Evolutionary conservation across 64 coral and sea anemone genomes (phyloP), one percentile per base, ranked within the genome.

Genomic region (Stichodactyla helianthus): DNA sequence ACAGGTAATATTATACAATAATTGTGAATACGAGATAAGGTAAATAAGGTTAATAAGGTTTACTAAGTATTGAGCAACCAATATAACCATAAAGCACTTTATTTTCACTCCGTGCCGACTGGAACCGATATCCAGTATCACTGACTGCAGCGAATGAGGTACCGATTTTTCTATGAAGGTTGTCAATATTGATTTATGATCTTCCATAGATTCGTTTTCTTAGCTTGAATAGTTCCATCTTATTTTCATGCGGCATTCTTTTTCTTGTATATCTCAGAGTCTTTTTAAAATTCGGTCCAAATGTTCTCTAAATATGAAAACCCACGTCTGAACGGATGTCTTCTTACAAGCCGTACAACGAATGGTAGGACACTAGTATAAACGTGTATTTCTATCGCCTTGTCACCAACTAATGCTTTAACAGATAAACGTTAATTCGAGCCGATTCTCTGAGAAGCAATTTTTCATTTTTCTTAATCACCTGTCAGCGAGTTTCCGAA

Each of bases 381-480:
- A 9, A 12, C 12, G 27, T 10, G 11, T 74, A 7, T 68, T 68
- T 20, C 19, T 4, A 0, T 23, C 62, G 20, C 19, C 63, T 68
- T 68, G 25, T 31, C 68, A 74, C 10, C 25, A 74, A 13, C 68
- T 74, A 74, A 74, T 74, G 68, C 23, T 23, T 74, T 74, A 74
- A 53, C 52, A 81, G 50, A 51, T 81, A 81, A 20, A 81, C 18
- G 18, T 81, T 54, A 52, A 53, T 81, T 51, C 78, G 31, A 81
- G 78, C 53, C 16, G 12, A 17, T 54, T 81, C 78, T 28, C 19
- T 81, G 31, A 81, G 52, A 52, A 81, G 51, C n/a, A 51, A 81
- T 81, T 81, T 81, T 81, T 81, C 78, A 81, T 81, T 54, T 79
- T 81, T 81, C 20, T 53, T 31, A 52, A 81, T 81, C 52, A 31